Base-by-base conservation (phyloP, 2,113 vertebrate species). In the Labrus mixtus region DNA sequence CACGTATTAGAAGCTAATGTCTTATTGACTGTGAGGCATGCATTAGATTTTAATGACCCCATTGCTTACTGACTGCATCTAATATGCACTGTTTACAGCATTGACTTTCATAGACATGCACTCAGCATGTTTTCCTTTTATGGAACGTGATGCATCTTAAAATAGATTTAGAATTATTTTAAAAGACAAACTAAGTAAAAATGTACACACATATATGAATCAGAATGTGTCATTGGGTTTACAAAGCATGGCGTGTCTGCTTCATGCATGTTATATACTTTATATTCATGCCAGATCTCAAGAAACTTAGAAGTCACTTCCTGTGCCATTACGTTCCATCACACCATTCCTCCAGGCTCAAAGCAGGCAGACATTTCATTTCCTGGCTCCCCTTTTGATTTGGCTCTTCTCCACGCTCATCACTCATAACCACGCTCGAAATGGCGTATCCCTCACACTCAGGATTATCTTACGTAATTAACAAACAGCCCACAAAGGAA, bases 351-450 rank as follows among this genome's bases (percentile, higher is more conserved):
- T 88, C 37, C 74, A 84, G 79, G 83, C 78, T 73, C 50, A 23
- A 56, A 84, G 60, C 22, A 72, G 74, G 68, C 85, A 76, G 75
- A 90, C 83, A 81, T 90, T 90, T 89, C 45, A 73, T 90, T 86
- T 91, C 68, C 69, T 84, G 75, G 81, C 81, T 68, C 68, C 68
- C 39, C 60, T 68, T 89, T 76, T 54, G 58, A 75, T 82, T 83
- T 94, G 89, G 85, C 88, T 79, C 45, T 19, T 83, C 55, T 90
- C 88, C 88, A 86, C 13, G 17, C 77, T 71, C 55, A 75, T 86
- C 80, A 88, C 71, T 93, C 84, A 90, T 88, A 43, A 76, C 78
- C 68, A 73, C 72, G 80, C 89, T 87, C 74, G 87, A 93, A 90
- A 91, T 88, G 85, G 82, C 66, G 68, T 83, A 65, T 84, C 87